Conservation (phyloP, 2,888 invertebrate species). For the Drosophila yooni region DNA sequence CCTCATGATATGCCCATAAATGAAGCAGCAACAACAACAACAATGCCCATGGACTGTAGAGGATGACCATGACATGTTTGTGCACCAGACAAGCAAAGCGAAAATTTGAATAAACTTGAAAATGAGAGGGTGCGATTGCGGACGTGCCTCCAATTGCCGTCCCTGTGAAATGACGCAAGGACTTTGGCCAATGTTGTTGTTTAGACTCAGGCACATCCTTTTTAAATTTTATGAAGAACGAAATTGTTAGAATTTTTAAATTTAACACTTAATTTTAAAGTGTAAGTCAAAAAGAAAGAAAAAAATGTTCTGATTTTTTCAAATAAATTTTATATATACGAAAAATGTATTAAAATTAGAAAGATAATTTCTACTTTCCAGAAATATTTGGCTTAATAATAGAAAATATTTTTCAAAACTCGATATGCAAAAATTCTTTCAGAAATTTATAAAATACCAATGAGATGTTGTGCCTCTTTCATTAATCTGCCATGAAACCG, state of each 20-base stretch:
- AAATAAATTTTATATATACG: neutral
- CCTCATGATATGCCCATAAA: conserved; percentile 84
- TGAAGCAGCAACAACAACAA: conserved; percentile 65
- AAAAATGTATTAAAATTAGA: neutral
- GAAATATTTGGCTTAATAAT: neutral
- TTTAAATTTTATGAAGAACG: neutral
- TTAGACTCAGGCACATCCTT: neutral
- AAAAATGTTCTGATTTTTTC: neutral
- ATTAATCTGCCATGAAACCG: neutral
- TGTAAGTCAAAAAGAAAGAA: neutral
- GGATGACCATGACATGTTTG: conserved; percentile 57
- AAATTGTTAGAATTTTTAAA: neutral
- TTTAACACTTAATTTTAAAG: neutral
- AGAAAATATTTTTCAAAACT: neutral
- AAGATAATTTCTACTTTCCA: neutral
- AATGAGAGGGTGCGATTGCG: conserved; percentile 24
- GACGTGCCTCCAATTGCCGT: neutral
- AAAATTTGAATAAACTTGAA: conserved; percentile 51
- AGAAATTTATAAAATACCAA: neutral
- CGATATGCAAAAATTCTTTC: neutral
- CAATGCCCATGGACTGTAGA: conserved; percentile 1
- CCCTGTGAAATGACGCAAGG: conserved; percentile 1
- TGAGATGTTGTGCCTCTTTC: neutral
- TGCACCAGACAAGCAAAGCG: conserved; percentile 49
- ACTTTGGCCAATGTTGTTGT: conserved; percentile 2